phyloP scores from a whole-genome alignment of 1,140 invertebrate species.

The Agrypnia vestita region DNA sequence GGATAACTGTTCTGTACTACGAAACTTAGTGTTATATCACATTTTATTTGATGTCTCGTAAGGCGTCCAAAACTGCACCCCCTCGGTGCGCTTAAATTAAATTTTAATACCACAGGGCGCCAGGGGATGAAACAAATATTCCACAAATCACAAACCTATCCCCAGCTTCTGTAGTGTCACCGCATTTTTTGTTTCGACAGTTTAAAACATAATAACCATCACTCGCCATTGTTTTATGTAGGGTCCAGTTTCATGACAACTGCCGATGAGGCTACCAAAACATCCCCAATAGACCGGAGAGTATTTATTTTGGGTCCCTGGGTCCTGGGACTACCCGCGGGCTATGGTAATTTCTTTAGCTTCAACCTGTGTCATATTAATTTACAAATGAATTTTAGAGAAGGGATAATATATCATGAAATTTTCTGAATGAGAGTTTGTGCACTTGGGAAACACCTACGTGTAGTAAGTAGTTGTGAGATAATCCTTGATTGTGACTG shows the following conservation, averaged over 20 bases:
- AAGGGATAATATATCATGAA: too few relatives aligned
- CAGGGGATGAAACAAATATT: background rate
- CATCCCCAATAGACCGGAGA: too few relatives aligned
- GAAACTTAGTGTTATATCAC: background rate
- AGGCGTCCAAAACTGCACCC: slow-evolving; percentile 8
- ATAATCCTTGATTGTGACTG: too few relatives aligned
- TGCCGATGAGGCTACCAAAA: background rate
- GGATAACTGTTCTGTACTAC: too few relatives aligned
- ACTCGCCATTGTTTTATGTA: slow-evolving; percentile 43
- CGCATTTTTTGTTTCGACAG: slow-evolving; percentile 14
- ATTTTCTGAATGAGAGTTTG: too few relatives aligned
- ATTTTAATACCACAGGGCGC: background rate
- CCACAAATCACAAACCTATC: slow-evolving; percentile 14
- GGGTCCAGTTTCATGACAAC: slow-evolving; percentile 3
- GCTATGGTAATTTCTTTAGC: too few relatives aligned
- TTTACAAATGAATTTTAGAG: too few relatives aligned
- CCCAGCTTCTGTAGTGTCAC: background rate
- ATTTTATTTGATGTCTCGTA: background rate
- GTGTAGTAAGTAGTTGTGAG: too few relatives aligned
- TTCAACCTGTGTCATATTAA: too few relatives aligned
- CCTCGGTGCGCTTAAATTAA: slow-evolving; percentile 11
- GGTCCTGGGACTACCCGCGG: too few relatives aligned
- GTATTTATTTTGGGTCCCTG: too few relatives aligned
- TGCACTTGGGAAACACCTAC: too few relatives aligned
- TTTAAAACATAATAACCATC: slow-evolving; percentile 57